Conservation (phyloP, 2,113 vertebrate species). For the Megaceryle torquata region DNA sequence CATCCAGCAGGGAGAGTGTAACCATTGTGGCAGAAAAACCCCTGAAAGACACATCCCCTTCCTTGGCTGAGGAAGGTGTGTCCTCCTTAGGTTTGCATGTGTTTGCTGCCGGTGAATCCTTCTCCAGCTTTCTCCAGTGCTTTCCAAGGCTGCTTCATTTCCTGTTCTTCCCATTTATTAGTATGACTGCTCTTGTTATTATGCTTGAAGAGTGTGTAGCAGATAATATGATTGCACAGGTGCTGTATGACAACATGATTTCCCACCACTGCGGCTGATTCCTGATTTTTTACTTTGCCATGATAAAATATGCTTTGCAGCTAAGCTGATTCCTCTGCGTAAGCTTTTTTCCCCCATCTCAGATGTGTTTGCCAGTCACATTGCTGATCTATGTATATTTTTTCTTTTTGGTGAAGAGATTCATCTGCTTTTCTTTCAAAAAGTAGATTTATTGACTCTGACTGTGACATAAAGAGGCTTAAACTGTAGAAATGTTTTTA, state of each 20-base stretch:
- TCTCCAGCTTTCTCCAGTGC: constrained; percentile 60
- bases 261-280: constrained; percentile 61
- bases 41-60: constrained; percentile 61
- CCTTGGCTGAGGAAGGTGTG: constrained; percentile 87
- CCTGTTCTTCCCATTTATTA: constrained; percentile 47
- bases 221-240: constrained; percentile 29
- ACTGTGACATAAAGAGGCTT: constrained; percentile 63
- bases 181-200: constrained; percentile 63
- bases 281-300: constrained; percentile 70
- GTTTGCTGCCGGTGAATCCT: constrained; percentile 55
- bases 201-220: constrained; percentile 61
- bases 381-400: constrained; percentile 81
- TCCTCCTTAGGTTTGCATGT: constrained; percentile 87
- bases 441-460: constrained; percentile 50
- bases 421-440: constrained; percentile 78
- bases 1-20: constrained; percentile 78
- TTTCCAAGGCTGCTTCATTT: constrained; percentile 65
- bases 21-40: constrained; percentile 77
- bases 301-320: constrained; percentile 78
- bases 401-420: constrained; percentile 70
- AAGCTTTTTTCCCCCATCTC: constrained; percentile 76
- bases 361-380: constrained; percentile 88
- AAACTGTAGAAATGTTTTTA: constrained; percentile 59
- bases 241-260: constrained; percentile 73
- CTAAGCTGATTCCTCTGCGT: constrained; percentile 75